Percentiles rank a stretch among this genome's conserved stretches.
These are phyloP conservation scores for Pavo muticus DNA, from an alignment of 2,113 vertebrate genomes.

Conservation along the genomic window DNA sequence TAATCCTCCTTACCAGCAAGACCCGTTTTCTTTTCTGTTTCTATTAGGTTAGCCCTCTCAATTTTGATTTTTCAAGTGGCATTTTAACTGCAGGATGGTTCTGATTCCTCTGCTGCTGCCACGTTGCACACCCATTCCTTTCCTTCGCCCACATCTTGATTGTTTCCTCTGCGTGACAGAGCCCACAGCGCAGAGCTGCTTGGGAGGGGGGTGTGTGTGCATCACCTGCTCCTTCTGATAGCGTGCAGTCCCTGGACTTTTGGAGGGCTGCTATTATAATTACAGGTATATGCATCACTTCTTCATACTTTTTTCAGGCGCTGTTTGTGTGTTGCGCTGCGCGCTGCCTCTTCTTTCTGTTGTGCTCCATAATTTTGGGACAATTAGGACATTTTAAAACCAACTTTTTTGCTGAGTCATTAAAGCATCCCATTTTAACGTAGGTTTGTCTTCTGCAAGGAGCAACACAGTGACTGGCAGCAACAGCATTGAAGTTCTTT, in stretches of 20 bases:
- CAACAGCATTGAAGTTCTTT: background rate
- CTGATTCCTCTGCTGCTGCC: background rate
- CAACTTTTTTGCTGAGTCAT: background rate
- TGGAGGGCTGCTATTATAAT: background rate
- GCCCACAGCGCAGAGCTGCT: rapidly evolving
- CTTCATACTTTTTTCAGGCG: background rate
- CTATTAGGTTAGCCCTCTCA: background rate
- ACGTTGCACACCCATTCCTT: rapidly evolving
- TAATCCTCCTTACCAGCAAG: background rate
- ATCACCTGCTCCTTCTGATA: background rate
- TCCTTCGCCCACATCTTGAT: background rate
- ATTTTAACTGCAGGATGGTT: background rate
- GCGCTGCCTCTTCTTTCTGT: background rate
- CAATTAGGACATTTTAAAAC: background rate
- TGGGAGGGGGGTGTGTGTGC: background rate
- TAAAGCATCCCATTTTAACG: background rate
- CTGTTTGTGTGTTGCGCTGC: rapidly evolving
- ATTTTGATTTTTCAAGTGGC: background rate
- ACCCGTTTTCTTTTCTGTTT: background rate
- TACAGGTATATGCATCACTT: background rate
- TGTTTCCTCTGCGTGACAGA: background rate
- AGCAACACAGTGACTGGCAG: background rate
- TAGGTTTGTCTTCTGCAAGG: background rate
- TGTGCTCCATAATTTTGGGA: rapidly evolving
- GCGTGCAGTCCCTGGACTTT: background rate